phyloP scores from a whole-genome alignment of 2,113 vertebrate species.

The Maccullochella peelii region DNA sequence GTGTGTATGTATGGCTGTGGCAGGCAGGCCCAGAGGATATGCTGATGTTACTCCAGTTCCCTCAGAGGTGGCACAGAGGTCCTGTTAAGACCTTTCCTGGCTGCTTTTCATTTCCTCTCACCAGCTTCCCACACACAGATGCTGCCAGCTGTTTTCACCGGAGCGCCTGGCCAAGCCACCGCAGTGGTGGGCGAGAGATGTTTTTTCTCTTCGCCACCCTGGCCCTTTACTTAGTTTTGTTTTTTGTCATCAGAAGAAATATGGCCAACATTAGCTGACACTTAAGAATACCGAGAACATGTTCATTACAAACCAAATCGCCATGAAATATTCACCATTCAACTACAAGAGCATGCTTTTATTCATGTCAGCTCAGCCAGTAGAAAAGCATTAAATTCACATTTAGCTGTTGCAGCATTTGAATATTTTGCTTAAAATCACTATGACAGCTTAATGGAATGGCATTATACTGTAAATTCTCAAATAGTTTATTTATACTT shows the following conservation, averaged over 20 bases:
- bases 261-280: constrained; percentile 34
- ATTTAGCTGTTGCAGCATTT: constrained; percentile 21
- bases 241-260: constrained; percentile 34
- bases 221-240: not conserved
- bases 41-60: constrained; percentile 5
- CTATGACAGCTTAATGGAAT: constrained; percentile 47
- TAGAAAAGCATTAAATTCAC: constrained; percentile 15
- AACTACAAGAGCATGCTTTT: not conserved
- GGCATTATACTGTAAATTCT: not conserved
- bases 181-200: not conserved
- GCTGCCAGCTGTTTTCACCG: constrained; percentile 25
- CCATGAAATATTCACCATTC: constrained; percentile 13
- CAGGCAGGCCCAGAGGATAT: constrained; percentile 45
- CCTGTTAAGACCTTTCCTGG: constrained; percentile 15
- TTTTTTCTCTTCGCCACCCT: not conserved
- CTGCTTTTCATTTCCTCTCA: constrained; percentile 48
- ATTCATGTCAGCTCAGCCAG: constrained; percentile 16
- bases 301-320: constrained; percentile 45
- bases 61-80: constrained; percentile 28
- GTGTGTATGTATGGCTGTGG: constrained; percentile 13
- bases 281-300: constrained; percentile 20
- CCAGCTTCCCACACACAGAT: constrained; percentile 24
- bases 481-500: constrained; percentile 12
- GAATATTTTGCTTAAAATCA: constrained; percentile 16
- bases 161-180: constrained; percentile 3